Evolutionary conservation across 2,113 vertebrate genomes (phyloP), one percentile per base, ranked within the genome.

Genomic region (Octodon degus): DNA sequence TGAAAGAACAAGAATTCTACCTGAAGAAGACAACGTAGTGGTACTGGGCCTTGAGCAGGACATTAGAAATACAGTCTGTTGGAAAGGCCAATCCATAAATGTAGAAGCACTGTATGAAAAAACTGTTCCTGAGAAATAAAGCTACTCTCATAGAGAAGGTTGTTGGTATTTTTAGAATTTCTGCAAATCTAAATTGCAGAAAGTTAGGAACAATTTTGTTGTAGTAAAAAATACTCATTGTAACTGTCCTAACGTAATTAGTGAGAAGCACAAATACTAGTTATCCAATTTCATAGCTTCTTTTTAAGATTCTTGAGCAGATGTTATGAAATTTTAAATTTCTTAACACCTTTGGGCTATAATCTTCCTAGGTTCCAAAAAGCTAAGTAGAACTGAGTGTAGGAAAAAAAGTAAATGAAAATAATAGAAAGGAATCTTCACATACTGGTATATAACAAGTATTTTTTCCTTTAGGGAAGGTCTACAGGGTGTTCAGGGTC

Each of bases 311-410:
- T 88, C 60, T 85, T 86, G 34, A 95, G 74, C 83, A 96, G 83
- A 55, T 96, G 86, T 92, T 93, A 84, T 27, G 16, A 95, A 94
- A 98, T 86, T 96, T 80, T 30, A 86, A 96, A 93, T 34, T 91
- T 88, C 27, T 47, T 81, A 70, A 94, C 32, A 86, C 37, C 83
- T 97, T 90, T 94, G 74, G 87, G 86, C 62, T 96, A 89, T 84
- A 93, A 94, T 91, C 60, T 93, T 89, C n/a, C 25, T 94, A 74
- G 20, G 2, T 94, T 95, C 87, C 40, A 89, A 84, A 97, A 97
- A 95, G 58, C n/a, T 91, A 72, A 89, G 43, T 34, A 96, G 55
- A 93, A 95, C 27, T 83, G 27, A 72, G 27, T 27, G 96, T 95
- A 80, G 58, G 37, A 24, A 80, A 47, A 43, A 95, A 96, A 89